Evolutionary conservation across 2,888 invertebrate species (phyloP).

Genomic region (Cynaeus angustus): DNA sequence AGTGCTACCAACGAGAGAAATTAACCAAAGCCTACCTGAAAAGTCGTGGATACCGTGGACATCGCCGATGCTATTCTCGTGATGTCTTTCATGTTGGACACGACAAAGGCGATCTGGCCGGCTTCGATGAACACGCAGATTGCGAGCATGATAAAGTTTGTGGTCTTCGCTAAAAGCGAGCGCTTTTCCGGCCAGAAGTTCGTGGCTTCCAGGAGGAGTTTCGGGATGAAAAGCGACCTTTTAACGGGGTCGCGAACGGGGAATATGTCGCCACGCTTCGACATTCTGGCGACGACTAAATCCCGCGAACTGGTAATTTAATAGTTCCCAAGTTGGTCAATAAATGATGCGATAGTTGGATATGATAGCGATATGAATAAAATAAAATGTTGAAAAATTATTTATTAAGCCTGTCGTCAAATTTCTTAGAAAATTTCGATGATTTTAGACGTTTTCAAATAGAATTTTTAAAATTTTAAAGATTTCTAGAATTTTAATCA

Average conservation of each 20-base stretch:
- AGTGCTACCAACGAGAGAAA: too few relatives aligned
- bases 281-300: background rate
- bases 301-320: background rate
- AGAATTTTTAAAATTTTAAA: too few relatives aligned
- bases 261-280: slow-evolving; percentile 20
- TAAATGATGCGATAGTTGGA: too few relatives aligned
- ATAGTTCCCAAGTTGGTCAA: background rate
- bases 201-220: slow-evolving; percentile 24
- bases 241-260: slow-evolving; percentile 19
- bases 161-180: slow-evolving; percentile 3
- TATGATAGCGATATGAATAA: too few relatives aligned
- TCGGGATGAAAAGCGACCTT: slow-evolving; percentile 21
- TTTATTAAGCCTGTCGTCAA: too few relatives aligned
- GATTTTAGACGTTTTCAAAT: too few relatives aligned
- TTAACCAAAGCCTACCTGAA: slow-evolving; percentile 29
- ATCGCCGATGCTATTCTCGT: slow-evolving; percentile 29
- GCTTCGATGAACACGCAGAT: slow-evolving; percentile 27
- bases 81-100: slow-evolving; percentile 5
- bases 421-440: too few relatives aligned
- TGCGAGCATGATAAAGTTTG: slow-evolving; percentile 20
- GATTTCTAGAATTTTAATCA: too few relatives aligned
- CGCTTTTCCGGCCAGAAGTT: slow-evolving; percentile 36
- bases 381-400: too few relatives aligned
- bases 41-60: slow-evolving; percentile 30
- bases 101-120: slow-evolving; percentile 29